Evolutionary conservation across 2,888 invertebrate species (phyloP), one percentile per base, ranked within the genome.

Genomic region (Noctua fimbriata): DNA sequence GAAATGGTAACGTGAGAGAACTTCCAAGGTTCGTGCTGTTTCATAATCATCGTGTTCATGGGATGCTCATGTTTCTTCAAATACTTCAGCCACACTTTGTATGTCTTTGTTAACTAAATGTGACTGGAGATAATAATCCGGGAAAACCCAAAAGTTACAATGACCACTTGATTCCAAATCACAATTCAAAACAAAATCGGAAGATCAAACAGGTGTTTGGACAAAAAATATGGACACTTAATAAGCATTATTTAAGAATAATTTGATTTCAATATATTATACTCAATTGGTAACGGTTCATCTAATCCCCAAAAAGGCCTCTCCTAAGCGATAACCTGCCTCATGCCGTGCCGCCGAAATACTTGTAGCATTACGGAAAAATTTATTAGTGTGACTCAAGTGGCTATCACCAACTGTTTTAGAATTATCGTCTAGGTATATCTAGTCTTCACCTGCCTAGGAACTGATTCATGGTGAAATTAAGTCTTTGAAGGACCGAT

Each of bases 231-330:
- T 78, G 73, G 74, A 86, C 69, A 84, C 73, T 73, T 79, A 81
- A 84, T 84, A 80, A 81, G 77, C 69, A 82, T 76, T 74, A 81
- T 79, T 78, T 87, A 78, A 81, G 82, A 87, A 88, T 87, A 83
- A 87, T 89, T 84, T 86, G 55, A 79, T 87, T 89, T 85, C 67
- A 83, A 89, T 86, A 84, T 80, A 75, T 87, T 87, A 83, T 83
- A 76, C 76, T 78, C 74, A 82, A 86, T 90, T 88, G 84, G 87
- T 89, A 91, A 92, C 89, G 87, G 87, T 87, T 81, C 83, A 83
- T 78, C 81, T 88, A 81, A 90, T 87, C 87, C 91, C 91, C 88
- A 81, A 84, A 86, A 89, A 91, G 92, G 92, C 93, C 92, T 89
- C 93, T 89, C 83, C 79, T 87, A 77, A 81, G 81, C 86, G 88